phyloP scores from a whole-genome alignment of 2,888 invertebrate species.

The Lissonota sp. region DNA sequence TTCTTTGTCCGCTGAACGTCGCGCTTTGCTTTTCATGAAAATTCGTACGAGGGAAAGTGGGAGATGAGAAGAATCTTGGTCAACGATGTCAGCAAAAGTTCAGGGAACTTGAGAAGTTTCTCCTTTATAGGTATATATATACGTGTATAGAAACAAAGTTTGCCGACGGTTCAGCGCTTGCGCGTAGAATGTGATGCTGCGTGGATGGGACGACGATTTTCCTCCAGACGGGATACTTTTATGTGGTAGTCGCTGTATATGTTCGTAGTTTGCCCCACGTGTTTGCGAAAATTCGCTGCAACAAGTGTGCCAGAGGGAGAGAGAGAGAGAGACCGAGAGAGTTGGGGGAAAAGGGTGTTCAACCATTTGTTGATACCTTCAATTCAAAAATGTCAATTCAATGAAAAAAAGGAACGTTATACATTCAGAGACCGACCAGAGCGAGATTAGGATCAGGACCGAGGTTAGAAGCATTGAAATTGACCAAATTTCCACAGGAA shows the following conservation, averaged over 20 bases:
- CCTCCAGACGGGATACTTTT: neutral
- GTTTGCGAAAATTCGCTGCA: constrained; percentile 38
- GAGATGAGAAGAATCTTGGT: neutral
- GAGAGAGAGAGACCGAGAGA: neutral
- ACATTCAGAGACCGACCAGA: too few relatives aligned
- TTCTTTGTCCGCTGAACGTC: neutral
- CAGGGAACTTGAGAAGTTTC: constrained; percentile 10
- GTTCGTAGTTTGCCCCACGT: constrained; percentile 7
- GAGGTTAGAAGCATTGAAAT: too few relatives aligned
- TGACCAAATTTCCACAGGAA: too few relatives aligned
- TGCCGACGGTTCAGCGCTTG: constrained; percentile 2
- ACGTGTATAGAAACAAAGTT: neutral
- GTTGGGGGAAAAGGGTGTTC: neutral
- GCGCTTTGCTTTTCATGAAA: too few relatives aligned
- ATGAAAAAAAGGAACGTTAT: too few relatives aligned
- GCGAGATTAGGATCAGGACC: too few relatives aligned
- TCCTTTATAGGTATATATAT: neutral
- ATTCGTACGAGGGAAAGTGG: neutral
- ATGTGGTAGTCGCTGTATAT: constrained; percentile 4
- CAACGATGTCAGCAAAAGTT: constrained; percentile 4
- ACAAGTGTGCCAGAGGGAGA: constrained; percentile 21
- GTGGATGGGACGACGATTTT: neutral
- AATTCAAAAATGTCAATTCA: too few relatives aligned
- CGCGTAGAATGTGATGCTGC: constrained; percentile 11
- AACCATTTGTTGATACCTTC: too few relatives aligned